These are phyloP conservation scores for Limanda limanda DNA, from an alignment of 2,113 vertebrate genomes.

Conservation along the genomic window DNA sequence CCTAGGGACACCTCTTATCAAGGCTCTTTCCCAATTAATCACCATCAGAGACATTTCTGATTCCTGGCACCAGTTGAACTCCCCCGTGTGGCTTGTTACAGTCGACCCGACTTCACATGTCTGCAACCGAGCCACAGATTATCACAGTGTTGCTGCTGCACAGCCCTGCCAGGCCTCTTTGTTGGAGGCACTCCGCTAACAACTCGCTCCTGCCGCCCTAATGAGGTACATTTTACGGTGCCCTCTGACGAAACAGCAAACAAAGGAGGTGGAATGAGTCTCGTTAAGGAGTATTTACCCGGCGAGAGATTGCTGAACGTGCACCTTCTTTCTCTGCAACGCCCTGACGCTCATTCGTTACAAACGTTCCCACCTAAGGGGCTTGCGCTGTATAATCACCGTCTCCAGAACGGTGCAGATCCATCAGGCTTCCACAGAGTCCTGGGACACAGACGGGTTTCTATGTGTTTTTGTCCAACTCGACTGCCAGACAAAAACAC, in stretches of 20 bases:
- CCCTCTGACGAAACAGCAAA: slow-evolving; percentile 48
- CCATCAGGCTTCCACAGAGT: background rate
- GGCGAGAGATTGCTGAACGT: slow-evolving; percentile 40
- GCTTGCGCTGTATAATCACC: background rate
- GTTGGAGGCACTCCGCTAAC: slow-evolving; percentile 33
- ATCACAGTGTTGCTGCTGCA: slow-evolving; percentile 13
- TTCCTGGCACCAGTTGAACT: slow-evolving; percentile 15
- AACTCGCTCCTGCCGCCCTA: slow-evolving; percentile 3
- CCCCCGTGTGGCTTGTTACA: background rate
- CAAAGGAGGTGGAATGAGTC: slow-evolving; percentile 28
- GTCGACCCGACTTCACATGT: slow-evolving; percentile 20
- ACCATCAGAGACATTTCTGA: slow-evolving; percentile 6
- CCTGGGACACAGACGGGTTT: background rate
- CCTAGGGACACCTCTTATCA: slow-evolving; percentile 28
- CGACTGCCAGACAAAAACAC: background rate
- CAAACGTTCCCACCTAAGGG: slow-evolving; percentile 21
- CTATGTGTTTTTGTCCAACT: background rate
- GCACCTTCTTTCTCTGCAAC: slow-evolving; percentile 22
- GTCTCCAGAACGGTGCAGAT: background rate
- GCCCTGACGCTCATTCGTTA: slow-evolving; percentile 9
- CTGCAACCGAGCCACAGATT: slow-evolving; percentile 21
- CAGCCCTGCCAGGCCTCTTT: slow-evolving; percentile 12
- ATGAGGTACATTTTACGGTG: slow-evolving; percentile 33
- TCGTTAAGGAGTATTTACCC: slow-evolving; percentile 37
- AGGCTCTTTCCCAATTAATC: slow-evolving; percentile 2